These are phyloP conservation scores for Drosophila sucinea DNA, from an alignment of 1,140 invertebrate genomes.

Conservation along the genomic window DNA sequence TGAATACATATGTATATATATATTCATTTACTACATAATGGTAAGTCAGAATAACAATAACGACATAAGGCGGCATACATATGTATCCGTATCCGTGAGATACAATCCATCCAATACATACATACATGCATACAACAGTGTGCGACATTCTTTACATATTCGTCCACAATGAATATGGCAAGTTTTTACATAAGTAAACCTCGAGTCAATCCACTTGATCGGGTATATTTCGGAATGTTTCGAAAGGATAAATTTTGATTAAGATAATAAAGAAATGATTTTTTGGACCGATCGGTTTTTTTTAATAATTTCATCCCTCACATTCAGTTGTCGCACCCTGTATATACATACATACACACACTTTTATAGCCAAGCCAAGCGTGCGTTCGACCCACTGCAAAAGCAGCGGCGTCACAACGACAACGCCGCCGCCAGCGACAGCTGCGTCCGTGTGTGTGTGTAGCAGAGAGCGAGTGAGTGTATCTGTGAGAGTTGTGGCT, in stretches of 20 bases:
- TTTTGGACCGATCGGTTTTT: neutral
- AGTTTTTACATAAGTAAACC: too few species aligned
- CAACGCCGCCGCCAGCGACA: conserved; percentile 23
- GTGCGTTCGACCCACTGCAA: conserved; percentile 63
- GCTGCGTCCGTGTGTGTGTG: conserved; percentile 30
- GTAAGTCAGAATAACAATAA: conserved; percentile 56
- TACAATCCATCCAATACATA: conserved; percentile 13
- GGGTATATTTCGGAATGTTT: too few species aligned
- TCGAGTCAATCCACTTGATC: too few species aligned
- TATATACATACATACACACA: neutral
- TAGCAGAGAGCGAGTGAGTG: conserved; percentile 3
- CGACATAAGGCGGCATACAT: conserved; percentile 47
- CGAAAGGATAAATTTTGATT: too few species aligned
- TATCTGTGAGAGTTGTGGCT: conserved; percentile 22
- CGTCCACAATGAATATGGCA: too few species aligned
- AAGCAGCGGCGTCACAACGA: conserved; percentile 25
- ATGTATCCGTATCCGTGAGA: conserved; percentile 68
- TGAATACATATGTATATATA: conserved; percentile 2
- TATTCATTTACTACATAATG: conserved; percentile 64
- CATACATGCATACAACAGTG: neutral
- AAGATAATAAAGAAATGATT: neutral
- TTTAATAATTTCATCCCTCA: conserved; percentile 5
- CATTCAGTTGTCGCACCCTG: neutral
- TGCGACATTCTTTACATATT: neutral
- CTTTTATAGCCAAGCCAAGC: conserved; percentile 59